phyloP scores from a whole-genome alignment of 2,113 vertebrate genomes.

The Poeciliopsis occidentalis region DNA sequence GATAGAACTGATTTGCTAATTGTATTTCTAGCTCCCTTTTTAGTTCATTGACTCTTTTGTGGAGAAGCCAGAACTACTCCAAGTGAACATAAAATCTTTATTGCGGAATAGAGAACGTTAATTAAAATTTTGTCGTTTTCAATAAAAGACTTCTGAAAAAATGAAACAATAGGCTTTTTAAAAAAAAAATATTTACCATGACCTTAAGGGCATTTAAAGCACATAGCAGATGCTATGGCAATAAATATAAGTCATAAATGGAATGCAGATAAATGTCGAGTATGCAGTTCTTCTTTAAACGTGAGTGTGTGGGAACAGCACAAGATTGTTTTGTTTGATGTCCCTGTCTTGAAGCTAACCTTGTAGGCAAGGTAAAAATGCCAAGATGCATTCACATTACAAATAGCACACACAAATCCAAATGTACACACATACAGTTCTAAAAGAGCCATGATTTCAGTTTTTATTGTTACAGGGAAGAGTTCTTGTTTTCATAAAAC shows the following conservation, averaged over 20 bases:
- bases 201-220: background rate
- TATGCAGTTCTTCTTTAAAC: conserved; percentile 5
- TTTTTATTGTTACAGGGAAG: conserved; percentile 36
- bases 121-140: too few species aligned
- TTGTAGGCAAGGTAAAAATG: conserved; percentile 42
- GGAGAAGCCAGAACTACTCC: too few species aligned
- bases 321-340: conserved; percentile 52
- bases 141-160: too few species aligned
- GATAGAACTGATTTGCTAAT: too few species aligned
- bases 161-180: too few species aligned
- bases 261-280: background rate
- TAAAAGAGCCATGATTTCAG: conserved; percentile 50
- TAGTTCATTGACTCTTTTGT: too few species aligned
- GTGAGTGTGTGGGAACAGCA: background rate
- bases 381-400: conserved; percentile 29
- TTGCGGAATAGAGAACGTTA: too few species aligned
- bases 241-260: too few species aligned
- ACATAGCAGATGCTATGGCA: background rate
- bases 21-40: too few species aligned
- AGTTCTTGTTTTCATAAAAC: background rate
- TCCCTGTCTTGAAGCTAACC: conserved; percentile 45
- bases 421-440: conserved; percentile 26
- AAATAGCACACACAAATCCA: conserved; percentile 28
- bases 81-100: too few species aligned
- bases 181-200: too few species aligned